Percentiles rank a stretch among this genome's conserved stretches.
These are phyloP conservation scores for Acropora yongei DNA, from an alignment of 64 coral and sea anemone genomes.

Conservation along the genomic window DNA sequence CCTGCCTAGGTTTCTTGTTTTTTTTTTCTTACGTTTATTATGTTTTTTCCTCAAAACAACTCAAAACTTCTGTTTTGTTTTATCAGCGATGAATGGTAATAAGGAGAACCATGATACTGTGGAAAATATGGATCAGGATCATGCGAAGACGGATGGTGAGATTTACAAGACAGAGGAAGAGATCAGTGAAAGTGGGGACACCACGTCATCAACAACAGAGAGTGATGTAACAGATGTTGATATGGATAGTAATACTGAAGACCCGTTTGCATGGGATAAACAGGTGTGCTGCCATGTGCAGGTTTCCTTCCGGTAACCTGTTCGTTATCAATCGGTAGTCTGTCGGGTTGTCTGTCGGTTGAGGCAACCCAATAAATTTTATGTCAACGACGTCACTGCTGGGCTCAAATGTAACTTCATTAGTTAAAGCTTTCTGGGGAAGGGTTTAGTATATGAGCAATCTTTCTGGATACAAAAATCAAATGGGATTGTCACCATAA, in stretches of 20 bases:
- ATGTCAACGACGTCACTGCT: too few species aligned
- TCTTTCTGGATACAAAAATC: too few species aligned
- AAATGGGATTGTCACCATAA: too few species aligned
- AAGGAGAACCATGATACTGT: slow-evolving; percentile 27
- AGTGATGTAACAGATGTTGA: slow-evolving; percentile 91
- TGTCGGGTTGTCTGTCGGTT: too few species aligned
- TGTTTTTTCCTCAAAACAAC: too few species aligned
- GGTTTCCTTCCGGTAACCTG: not conserved
- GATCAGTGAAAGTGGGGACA: slow-evolving; percentile 77
- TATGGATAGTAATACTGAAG: slow-evolving; percentile 87
- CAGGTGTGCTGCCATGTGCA: slow-evolving; percentile 11
- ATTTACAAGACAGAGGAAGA: slow-evolving; percentile 84
- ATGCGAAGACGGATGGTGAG: slow-evolving; percentile 54
- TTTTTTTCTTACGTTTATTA: too few species aligned
- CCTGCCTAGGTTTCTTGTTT: too few species aligned
- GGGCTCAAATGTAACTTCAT: too few species aligned
- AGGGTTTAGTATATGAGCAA: too few species aligned
- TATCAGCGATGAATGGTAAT: not conserved
- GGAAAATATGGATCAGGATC: slow-evolving; percentile 43
- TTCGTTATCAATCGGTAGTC: too few species aligned
- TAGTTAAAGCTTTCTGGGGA: too few species aligned
- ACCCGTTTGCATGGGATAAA: slow-evolving; percentile 88
- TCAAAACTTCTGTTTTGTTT: not conserved
- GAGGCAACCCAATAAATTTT: too few species aligned
- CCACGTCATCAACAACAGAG: slow-evolving; percentile 81